A percentile compares a stretch with the other conserved stretches of the same genome.
Evolutionary conservation across 1,140 invertebrate genomes (phyloP).

Genomic region (Eueides isabella): DNA sequence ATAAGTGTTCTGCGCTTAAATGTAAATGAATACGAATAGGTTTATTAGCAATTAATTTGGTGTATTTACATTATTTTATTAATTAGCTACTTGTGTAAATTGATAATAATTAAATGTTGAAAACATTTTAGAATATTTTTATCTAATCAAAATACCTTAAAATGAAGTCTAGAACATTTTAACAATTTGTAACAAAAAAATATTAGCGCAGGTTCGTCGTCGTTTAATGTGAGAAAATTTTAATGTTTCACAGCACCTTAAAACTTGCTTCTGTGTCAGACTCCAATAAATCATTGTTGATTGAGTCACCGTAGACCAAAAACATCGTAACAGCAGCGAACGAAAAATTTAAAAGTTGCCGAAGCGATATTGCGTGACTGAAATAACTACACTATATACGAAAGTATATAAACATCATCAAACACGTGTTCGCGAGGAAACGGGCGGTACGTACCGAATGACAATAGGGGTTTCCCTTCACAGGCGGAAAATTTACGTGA

Average conservation of each 20-base stretch:
- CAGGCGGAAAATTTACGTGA: constrained; percentile 80
- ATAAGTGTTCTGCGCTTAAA: background rate
- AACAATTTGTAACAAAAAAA: background rate
- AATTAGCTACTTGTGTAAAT: background rate
- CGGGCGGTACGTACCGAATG: constrained; percentile 65
- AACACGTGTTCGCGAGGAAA: constrained; percentile 79
- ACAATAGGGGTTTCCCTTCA: constrained; percentile 79
- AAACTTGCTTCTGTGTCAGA: constrained; percentile 48
- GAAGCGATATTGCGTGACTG: constrained; percentile 74
- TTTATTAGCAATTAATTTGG: background rate
- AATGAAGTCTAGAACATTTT: background rate
- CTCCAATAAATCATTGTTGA: constrained; percentile 59
- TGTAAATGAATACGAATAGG: background rate
- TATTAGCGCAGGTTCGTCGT: background rate
- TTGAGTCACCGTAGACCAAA: constrained; percentile 56
- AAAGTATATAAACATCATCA: constrained; percentile 60
- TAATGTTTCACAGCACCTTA: constrained; percentile 11
- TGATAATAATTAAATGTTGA: background rate
- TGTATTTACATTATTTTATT: background rate
- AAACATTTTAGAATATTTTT: too few species aligned
- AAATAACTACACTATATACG: constrained; percentile 69
- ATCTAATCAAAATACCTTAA: background rate
- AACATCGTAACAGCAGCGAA: constrained; percentile 46
- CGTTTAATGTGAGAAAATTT: constrained; percentile 26
- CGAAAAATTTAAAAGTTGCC: constrained; percentile 61